Evolutionary conservation across 1,140 invertebrate species (phyloP), one percentile per base, ranked within the genome.

Genomic region (Scaptomyza graminum): DNA sequence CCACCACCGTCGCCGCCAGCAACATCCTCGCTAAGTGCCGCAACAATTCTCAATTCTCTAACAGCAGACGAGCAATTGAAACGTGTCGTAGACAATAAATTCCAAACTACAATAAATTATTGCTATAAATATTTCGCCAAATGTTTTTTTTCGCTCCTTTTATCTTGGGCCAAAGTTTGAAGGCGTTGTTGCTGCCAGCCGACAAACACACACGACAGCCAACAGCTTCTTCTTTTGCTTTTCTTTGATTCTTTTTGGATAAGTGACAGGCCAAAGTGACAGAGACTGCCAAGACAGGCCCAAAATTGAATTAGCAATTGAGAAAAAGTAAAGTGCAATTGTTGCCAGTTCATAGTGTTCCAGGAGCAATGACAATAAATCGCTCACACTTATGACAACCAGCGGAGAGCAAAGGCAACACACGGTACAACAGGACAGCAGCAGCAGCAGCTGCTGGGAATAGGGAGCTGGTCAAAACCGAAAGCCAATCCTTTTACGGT

Each of bases 31-130:
- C 81, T 84, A 84, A 88, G 83, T 87, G 82, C 82, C 71, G 71
- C 74, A 76, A 67, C 73, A 72, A 67, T 78, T 87, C 68, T 76
- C 78, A 76, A 64, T 76, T 69, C 62, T 85, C 82, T 85, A 85
- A 88, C 75, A 71, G 65, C 61, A 76, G 72, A 79, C 71, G 75
- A 83, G 77, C 83, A 87, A 87, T 87, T 88, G 83, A 87, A 87
- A 87, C 83, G 83, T 87, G 83, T 87, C 83, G 83, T 88, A 87
- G 84, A 87, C 83, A 87, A 87, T 87, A 88, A 87, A 87, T 87
- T 87, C 83, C 83, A 87, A 87, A 87, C 82, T 87, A 87, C 83
- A 88, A 87, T 87, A 87, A 87, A 87, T 87, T 87, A 87, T 87
- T 87, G 83, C 83, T 87, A 87, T 87, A 87, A 87, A 87, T 87